Evolutionary conservation across 2,888 invertebrate genomes (phyloP), one percentile per base, ranked within the genome.

Genomic region (Molorchus minor): DNA sequence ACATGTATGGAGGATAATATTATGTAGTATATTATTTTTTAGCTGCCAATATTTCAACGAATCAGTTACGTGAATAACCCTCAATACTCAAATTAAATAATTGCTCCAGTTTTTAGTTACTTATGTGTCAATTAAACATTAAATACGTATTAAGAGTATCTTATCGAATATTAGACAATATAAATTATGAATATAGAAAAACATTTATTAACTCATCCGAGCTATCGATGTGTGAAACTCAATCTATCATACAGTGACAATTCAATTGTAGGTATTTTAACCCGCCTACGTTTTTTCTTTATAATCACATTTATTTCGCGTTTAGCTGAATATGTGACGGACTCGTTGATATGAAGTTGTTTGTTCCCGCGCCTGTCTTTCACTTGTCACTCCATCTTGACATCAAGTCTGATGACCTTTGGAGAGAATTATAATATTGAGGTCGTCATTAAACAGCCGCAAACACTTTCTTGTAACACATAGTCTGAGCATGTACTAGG

Each of bases 311-410:
- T 52, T 54, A 45, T 56, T 56, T 52, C 46, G 49, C 54, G 47
- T 54, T 54, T 52, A 52, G 46, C 19, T 36, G 58, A 44, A 54
- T 54, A 29, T 53, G 16, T 49, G 54, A 49, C 49, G 41, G 30
- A 47, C 54, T 54, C 58, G 49, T 58, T 46, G 62, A 62, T 62
- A 62, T 62, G 49, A 46, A 64, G 62, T 58, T 64, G 62, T 66
- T 64, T 64, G 72, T 75, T 71, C 66, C 65, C 71, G 61, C 69
- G 73, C 69, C 72, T 74, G 76, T 77, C 76, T 75, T 72, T 77
- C 74, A 75, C 75, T 72, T 75, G 75, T 76, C 75, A 72, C 70
- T 70, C 65, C 58, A 61, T 64, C 71, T 68, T 69, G 73, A 75
- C 73, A 73, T 70, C 68, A 68, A 68, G 68, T 68, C 70, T 71